Conservation (phyloP, 1,140 invertebrate species). For the Drosophila nasuta region DNA sequence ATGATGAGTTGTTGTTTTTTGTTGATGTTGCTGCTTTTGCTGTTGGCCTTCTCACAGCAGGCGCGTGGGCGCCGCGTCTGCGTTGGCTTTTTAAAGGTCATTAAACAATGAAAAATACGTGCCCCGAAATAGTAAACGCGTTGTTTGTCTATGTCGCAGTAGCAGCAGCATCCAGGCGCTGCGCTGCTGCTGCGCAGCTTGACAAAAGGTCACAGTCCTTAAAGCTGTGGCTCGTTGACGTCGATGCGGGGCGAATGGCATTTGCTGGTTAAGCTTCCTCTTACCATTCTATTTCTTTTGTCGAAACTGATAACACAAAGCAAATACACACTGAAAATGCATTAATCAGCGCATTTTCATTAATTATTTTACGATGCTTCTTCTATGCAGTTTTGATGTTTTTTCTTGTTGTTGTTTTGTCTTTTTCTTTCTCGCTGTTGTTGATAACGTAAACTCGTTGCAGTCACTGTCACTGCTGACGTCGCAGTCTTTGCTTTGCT, state of each 20-base stretch:
- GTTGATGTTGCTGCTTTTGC: conserved; percentile 45
- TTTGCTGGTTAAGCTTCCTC: conserved; percentile 10
- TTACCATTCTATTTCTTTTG: neutral
- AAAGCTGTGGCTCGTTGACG: conserved; percentile 46
- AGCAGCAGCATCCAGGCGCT: conserved; percentile 33
- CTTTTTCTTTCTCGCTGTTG: conserved; percentile 11
- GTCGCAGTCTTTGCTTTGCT: conserved; percentile 39
- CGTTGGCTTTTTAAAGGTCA: conserved; percentile 81
- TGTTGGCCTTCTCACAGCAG: conserved; percentile 62
- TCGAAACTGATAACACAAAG: conserved; percentile 53
- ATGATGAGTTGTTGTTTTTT: conserved; percentile 42
- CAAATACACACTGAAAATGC: conserved; percentile 38
- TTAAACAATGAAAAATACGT: conserved; percentile 75
- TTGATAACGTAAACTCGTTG: conserved; percentile 23
- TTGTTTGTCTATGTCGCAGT: conserved; percentile 10
- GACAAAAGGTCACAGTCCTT: conserved; percentile 78
- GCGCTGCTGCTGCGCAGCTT: conserved; percentile 5
- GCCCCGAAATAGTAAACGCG: conserved; percentile 65
- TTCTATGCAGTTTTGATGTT: conserved; percentile 52
- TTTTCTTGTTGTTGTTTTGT: conserved; percentile 23
- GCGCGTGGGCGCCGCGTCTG: conserved; percentile 63
- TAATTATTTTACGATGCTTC: conserved; percentile 40
- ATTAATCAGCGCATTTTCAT: conserved; percentile 56
- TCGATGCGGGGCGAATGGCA: conserved; percentile 32
- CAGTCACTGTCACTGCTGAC: conserved; percentile 29